phyloP scores from a whole-genome alignment of 2,797 vertebrate genomes.

The Brachyrhaphis roseni region DNA sequence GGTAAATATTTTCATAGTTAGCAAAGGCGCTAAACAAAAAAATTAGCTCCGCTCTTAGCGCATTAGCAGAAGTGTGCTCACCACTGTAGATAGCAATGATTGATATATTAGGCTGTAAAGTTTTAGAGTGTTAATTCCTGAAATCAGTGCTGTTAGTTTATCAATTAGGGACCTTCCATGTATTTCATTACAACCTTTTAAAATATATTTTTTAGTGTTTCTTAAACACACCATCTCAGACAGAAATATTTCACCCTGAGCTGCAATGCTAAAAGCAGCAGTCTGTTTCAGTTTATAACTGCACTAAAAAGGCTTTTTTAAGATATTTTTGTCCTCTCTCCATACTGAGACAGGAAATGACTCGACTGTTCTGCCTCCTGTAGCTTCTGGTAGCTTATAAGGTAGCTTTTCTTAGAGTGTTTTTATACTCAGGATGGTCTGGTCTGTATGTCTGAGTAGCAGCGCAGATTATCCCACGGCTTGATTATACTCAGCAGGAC shows the following conservation, averaged over 20 bases:
- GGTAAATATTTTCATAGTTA: too few relatives aligned
- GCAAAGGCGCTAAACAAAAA: too few relatives aligned
- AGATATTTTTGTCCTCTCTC: background rate
- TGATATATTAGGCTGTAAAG: background rate
- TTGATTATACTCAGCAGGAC: background rate
- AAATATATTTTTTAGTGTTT: background rate
- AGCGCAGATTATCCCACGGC: background rate
- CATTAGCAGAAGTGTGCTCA: too few relatives aligned
- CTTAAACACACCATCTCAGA: background rate
- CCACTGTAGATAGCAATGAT: too few relatives aligned
- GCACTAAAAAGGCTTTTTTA: background rate
- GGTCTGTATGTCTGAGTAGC: background rate
- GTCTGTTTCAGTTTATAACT: too few relatives aligned
- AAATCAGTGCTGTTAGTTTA: background rate
- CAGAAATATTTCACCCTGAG: background rate
- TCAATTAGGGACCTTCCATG: background rate
- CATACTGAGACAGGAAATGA: background rate
- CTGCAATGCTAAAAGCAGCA: background rate
- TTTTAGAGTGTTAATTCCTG: background rate
- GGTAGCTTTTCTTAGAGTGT: background rate
- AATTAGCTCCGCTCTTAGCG: too few relatives aligned
- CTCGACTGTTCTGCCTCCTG: background rate
- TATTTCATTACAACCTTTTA: background rate
- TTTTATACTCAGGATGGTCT: background rate
- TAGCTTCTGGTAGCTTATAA: background rate